A percentile compares a stretch with the other conserved stretches of the same genome.
Conservation (phyloP, 1,140 invertebrate species). For the Lasaia peninsularis region DNA sequence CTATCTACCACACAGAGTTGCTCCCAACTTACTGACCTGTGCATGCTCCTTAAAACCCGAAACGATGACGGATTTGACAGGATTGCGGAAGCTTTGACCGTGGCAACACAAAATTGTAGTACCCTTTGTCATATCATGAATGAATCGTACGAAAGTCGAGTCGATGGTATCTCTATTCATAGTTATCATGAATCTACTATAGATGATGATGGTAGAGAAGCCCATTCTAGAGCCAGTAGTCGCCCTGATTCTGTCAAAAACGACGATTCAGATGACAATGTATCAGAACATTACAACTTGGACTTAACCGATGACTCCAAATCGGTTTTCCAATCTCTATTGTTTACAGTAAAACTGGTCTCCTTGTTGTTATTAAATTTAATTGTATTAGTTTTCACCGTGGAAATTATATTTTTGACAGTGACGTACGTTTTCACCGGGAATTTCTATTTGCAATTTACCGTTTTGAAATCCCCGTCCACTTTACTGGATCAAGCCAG, state of each 20-base stretch:
- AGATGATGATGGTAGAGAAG: slow-evolving; percentile 10
- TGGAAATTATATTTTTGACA: slow-evolving; percentile 39
- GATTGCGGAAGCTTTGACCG: slow-evolving; percentile 36
- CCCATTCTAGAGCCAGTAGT: slow-evolving; percentile 13
- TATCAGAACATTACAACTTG: background rate
- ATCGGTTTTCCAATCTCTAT: slow-evolving; percentile 25
- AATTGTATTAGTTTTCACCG: slow-evolving; percentile 34
- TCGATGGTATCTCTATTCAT: slow-evolving; percentile 44
- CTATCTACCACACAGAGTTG: slow-evolving; percentile 49
- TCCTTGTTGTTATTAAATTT: slow-evolving; percentile 42
- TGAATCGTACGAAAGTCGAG: slow-evolving; percentile 23
- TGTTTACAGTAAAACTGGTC: slow-evolving; percentile 36
- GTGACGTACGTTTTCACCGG: slow-evolving; percentile 46
- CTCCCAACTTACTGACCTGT: slow-evolving; percentile 46
- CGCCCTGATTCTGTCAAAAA: background rate
- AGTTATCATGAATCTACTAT: slow-evolving; percentile 36
- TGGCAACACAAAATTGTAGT: slow-evolving; percentile 42
- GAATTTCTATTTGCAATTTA: slow-evolving; percentile 44
- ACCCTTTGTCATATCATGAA: slow-evolving; percentile 41
- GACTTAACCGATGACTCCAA: background rate
- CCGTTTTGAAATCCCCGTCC: slow-evolving; percentile 32
- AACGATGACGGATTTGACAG: slow-evolving; percentile 33
- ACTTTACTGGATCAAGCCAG: slow-evolving; percentile 42
- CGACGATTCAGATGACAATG: background rate
- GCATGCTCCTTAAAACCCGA: slow-evolving; percentile 33